Evolutionary conservation across 2,113 vertebrate species (phyloP).

Genomic region (Picathartes gymnocephalus): DNA sequence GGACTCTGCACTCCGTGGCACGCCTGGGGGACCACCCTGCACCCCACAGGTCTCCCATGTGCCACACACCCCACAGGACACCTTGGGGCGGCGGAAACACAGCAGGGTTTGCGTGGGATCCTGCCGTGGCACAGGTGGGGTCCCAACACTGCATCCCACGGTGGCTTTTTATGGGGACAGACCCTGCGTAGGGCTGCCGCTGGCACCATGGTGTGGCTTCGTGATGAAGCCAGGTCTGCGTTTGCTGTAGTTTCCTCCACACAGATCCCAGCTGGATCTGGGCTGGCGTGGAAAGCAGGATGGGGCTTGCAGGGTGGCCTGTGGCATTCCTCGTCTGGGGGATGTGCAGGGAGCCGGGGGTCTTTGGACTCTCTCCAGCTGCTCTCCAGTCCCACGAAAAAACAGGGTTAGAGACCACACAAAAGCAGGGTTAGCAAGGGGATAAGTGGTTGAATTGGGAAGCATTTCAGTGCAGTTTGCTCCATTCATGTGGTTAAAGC

Average conservation of each 20-base stretch:
- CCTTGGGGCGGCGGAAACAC: rapidly evolving
- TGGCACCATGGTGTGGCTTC: background rate
- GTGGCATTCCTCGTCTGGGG: background rate
- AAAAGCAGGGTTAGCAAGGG: background rate
- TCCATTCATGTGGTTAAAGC: background rate
- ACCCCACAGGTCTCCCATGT: rapidly evolving
- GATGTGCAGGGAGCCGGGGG: rapidly evolving
- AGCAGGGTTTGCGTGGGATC: rapidly evolving
- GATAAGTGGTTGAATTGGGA: background rate
- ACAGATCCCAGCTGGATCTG: rapidly evolving
- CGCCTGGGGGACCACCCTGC: background rate
- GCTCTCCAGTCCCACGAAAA: background rate
- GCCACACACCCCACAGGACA: background rate
- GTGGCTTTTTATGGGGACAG: background rate
- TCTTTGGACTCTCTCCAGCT: background rate
- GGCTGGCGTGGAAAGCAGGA: background rate
- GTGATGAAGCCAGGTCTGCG: background rate
- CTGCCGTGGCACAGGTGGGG: background rate
- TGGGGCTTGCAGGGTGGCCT: background rate
- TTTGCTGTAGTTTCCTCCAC: background rate
- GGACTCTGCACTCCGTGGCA: rapidly evolving
- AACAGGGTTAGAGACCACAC: background rate
- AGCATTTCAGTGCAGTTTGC: background rate
- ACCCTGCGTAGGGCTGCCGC: rapidly evolving
- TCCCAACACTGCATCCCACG: rapidly evolving